Evolutionary conservation across 2,888 invertebrate species (phyloP).

Genomic region (Nephrocerus scutellatus): DNA sequence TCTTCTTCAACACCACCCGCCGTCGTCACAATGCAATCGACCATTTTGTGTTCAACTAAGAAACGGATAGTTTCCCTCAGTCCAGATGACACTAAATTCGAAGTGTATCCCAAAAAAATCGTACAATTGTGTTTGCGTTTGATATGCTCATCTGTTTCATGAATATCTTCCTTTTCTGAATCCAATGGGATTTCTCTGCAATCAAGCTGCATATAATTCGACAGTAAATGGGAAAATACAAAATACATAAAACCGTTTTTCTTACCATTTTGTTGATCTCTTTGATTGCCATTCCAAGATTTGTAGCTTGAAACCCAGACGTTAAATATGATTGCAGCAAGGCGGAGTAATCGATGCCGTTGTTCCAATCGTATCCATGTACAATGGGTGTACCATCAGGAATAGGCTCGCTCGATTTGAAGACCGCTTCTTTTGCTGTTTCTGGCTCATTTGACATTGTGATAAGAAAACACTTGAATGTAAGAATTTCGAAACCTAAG

Average conservation of each 20-base stretch:
- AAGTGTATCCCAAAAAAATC: conserved; percentile 94
- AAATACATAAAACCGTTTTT: conserved; percentile 3
- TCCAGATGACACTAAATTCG: conserved; percentile 94
- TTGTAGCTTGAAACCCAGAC: conserved; percentile 97
- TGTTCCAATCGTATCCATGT: conserved; percentile 88
- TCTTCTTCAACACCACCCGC: conserved; percentile 99
- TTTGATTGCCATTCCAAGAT: conserved; percentile 80
- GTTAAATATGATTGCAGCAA: conserved; percentile 70
- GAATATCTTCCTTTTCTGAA: conserved; percentile 58
- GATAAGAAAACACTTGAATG: too few relatives aligned
- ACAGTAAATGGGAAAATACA: background rate
- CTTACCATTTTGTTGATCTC: conserved; percentile 87
- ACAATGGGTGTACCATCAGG: conserved; percentile 63
- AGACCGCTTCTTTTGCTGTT: conserved; percentile 63
- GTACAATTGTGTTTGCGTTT: conserved; percentile 76
- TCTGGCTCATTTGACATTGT: conserved; percentile 43
- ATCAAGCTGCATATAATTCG: conserved; percentile 51
- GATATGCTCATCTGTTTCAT: conserved; percentile 75
- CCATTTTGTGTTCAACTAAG: conserved; percentile 75
- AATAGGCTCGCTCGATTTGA: conserved; percentile 61
- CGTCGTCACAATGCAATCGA: conserved; percentile 95
- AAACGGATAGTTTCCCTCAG: conserved; percentile 85
- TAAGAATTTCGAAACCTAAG: too few relatives aligned
- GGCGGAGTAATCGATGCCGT: conserved; percentile 77
- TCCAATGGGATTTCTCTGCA: conserved; percentile 63